Conservation (phyloP, 2,888 invertebrate species). For the Phyllotreta cruciferae region DNA sequence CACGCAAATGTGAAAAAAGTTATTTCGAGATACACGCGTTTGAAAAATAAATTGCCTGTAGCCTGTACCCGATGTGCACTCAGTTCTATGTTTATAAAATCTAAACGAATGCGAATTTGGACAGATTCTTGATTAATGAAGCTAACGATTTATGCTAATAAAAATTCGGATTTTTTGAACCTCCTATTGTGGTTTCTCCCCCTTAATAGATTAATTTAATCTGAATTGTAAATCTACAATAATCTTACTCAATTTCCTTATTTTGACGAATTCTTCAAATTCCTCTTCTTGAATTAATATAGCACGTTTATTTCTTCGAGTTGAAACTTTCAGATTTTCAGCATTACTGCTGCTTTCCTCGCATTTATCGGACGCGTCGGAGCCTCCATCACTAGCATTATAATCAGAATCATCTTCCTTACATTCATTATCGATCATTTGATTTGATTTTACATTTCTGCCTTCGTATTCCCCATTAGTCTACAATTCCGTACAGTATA, state of each 20-base stretch:
- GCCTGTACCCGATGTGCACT: too few relatives aligned
- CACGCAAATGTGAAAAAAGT: too few relatives aligned
- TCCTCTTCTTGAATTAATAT: slow-evolving; percentile 30
- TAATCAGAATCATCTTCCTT: slow-evolving; percentile 23
- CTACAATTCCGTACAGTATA: slow-evolving; percentile 21
- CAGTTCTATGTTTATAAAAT: too few relatives aligned
- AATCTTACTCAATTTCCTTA: slow-evolving; percentile 38
- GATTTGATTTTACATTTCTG: not conserved
- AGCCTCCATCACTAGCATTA: slow-evolving; percentile 7
- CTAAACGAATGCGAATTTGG: too few relatives aligned
- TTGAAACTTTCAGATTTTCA: slow-evolving; percentile 13
- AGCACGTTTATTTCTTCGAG: slow-evolving; percentile 19
- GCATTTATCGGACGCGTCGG: slow-evolving; percentile 12
- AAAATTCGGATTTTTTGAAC: too few relatives aligned
- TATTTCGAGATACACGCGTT: too few relatives aligned
- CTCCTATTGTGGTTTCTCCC: too few relatives aligned
- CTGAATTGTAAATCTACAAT: not conserved
- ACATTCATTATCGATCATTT: not conserved
- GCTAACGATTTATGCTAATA: too few relatives aligned
- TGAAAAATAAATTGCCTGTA: too few relatives aligned
- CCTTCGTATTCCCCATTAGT: slow-evolving; percentile 10
- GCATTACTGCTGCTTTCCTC: slow-evolving; percentile 16
- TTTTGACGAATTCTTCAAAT: slow-evolving; percentile 40
- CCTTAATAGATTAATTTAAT: not conserved
- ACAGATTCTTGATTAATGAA: too few relatives aligned